Evolutionary conservation across 2,113 vertebrate genomes (phyloP), one percentile per base, ranked within the genome.

Genomic region (Hippocampus mohnikei): DNA sequence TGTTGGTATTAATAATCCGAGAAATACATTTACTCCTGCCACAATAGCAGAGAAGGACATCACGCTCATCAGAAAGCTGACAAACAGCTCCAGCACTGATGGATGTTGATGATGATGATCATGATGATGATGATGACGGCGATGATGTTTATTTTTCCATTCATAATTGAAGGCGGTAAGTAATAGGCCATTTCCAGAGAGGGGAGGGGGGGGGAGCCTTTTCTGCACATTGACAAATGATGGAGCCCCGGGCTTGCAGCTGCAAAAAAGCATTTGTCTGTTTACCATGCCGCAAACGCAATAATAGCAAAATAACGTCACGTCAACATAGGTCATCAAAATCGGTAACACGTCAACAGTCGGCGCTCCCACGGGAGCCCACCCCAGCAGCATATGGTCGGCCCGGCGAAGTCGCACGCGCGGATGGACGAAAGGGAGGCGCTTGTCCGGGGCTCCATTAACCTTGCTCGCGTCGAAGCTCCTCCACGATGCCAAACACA

Each of bases 381-480:
- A 66, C 29, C 74, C 59, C 67, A 79, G 42, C 69, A 68, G 72
- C 80, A 81, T 72, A 74, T 69, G 3, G 79, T 44, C 70, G 75
- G 72, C 71, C 59, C 75, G 79, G 74, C 77, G 69, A 70, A 58
- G 81, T 67, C 64, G 70, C 73, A 58, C 65, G 74, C 71, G 60
- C 74, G 67, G 73, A 84, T 73, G 48, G 61, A 81, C 44, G 62
- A 72, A 68, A 70, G 72, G 72, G 70, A 78, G 71, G 71, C 74
- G 78, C 76, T 83, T 87, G 85, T 81, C 77, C 81, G 70, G 74
- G 81, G 87, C 85, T 86, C 85, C 87, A 89, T 91, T 92, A 90
- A 92, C 90, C 91, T 92, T 92, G 88, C 90, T 88, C 89, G 84
- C 84, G 80, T 85, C 80, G 81, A 87, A 81, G 87, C 80, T 88